Evolutionary conservation across 2,113 vertebrate species (phyloP).

Genomic region (Saimiri boliviensis): DNA sequence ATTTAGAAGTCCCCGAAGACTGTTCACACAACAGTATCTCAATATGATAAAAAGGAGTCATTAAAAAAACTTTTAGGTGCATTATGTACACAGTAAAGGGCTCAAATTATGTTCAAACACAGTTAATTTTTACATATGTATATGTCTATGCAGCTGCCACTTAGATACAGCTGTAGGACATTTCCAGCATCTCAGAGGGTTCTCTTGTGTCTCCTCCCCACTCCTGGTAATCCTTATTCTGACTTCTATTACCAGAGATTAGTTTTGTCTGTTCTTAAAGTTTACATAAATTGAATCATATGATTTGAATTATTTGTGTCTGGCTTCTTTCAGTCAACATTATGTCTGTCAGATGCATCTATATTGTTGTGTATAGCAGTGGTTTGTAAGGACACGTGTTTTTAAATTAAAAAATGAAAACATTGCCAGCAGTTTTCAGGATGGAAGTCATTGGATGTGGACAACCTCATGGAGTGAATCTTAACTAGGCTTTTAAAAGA

Average conservation of each 20-base stretch:
- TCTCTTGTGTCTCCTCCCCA: neutral
- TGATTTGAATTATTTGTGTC: neutral
- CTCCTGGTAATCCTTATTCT: neutral
- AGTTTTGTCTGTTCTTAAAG: neutral
- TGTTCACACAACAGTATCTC: too few relatives aligned
- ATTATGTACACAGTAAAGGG: neutral
- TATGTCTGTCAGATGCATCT: neutral
- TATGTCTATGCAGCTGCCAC: too few relatives aligned
- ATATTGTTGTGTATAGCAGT: neutral
- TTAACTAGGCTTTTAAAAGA: neutral
- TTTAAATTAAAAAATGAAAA: conserved; percentile 7
- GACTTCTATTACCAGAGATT: neutral
- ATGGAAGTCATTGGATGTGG: neutral
- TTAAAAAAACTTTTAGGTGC: neutral
- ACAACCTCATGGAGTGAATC: neutral
- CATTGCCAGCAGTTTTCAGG: neutral
- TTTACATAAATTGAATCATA: neutral
- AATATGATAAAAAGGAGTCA: too few relatives aligned
- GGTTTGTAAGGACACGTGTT: neutral
- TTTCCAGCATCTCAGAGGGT: neutral
- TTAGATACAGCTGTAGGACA: neutral
- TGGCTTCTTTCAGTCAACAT: neutral
- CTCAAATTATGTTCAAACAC: neutral
- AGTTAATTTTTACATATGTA: neutral
- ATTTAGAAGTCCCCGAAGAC: too few relatives aligned